Evolutionary conservation across 1,140 invertebrate species (phyloP).

Genomic region (Onthophagus taurus): DNA sequence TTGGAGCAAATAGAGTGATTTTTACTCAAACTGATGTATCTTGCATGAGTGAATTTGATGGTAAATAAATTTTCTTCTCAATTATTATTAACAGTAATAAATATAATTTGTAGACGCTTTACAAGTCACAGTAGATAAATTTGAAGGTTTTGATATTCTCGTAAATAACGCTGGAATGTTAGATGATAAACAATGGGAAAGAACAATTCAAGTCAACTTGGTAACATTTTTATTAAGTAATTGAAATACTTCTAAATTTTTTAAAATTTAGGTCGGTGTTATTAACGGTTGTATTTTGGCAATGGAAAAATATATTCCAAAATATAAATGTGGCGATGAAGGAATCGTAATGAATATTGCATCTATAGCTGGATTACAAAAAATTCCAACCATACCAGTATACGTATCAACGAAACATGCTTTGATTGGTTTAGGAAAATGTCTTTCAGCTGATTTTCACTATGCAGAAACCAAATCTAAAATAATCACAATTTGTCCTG

Average conservation of each 20-base stretch:
- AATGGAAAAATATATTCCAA: constrained; percentile 26
- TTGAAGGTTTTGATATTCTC: constrained; percentile 7
- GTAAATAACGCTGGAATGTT: constrained; percentile 2
- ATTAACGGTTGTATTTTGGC: constrained; percentile 15
- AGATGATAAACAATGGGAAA: neutral
- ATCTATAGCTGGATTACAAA: constrained; percentile 36
- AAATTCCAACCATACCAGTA: constrained; percentile 33
- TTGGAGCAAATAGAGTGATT: no score
- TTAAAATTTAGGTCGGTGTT: neutral
- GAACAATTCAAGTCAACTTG: constrained; percentile 1
- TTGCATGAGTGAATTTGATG: no score
- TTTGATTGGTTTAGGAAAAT: constrained; percentile 41
- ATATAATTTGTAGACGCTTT: constrained; percentile 5
- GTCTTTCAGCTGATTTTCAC: constrained; percentile 29
- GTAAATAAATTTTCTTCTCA: no score
- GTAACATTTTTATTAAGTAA: neutral
- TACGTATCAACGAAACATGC: constrained; percentile 42
- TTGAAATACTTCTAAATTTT: neutral
- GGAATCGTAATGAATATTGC: constrained; percentile 37
- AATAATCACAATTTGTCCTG: constrained; percentile 33
- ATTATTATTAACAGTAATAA: no score
- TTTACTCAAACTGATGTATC: no score
- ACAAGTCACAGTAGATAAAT: neutral
- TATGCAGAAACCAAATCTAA: constrained; percentile 35
- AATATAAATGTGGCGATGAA: constrained; percentile 21